These are phyloP conservation scores for Polymixis lichenea DNA, from an alignment of 2,888 invertebrate species.

Conservation along the genomic window DNA sequence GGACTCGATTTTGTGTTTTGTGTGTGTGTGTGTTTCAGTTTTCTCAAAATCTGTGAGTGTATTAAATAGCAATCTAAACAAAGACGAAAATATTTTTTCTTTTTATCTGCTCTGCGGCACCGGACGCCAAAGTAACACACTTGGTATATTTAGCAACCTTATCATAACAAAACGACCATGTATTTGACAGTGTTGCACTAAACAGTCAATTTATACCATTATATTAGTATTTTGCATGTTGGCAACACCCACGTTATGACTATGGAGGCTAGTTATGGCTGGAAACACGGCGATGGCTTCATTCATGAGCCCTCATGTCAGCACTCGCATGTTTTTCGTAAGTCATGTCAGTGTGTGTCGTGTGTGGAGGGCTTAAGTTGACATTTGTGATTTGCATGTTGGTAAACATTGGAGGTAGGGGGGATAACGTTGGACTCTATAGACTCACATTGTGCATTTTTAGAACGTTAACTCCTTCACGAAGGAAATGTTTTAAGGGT, in stretches of 20 bases:
- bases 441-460: background rate
- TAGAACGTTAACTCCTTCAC: background rate
- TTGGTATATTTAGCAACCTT: conserved; percentile 17
- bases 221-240: conserved; percentile 62
- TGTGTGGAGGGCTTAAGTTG: conserved; percentile 25
- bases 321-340: conserved; percentile 45
- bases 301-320: conserved; percentile 32
- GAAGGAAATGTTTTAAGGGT: background rate
- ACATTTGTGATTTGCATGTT: conserved; percentile 21
- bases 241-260: conserved; percentile 63
- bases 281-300: conserved; percentile 59
- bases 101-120: background rate
- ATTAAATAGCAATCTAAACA: background rate
- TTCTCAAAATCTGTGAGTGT: background rate
- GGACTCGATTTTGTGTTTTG: no score
- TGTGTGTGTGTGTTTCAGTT: no score
- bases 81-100: background rate
- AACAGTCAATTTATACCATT: conserved; percentile 66
- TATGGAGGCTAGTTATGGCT: conserved; percentile 48
- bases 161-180: conserved; percentile 44
- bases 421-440: background rate
- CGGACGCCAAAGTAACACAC: background rate
- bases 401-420: conserved; percentile 6
- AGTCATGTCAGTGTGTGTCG: conserved; percentile 35
- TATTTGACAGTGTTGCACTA: conserved; percentile 66